Conservation (phyloP, 2,113 vertebrate species). For the Pipra filicauda region DNA sequence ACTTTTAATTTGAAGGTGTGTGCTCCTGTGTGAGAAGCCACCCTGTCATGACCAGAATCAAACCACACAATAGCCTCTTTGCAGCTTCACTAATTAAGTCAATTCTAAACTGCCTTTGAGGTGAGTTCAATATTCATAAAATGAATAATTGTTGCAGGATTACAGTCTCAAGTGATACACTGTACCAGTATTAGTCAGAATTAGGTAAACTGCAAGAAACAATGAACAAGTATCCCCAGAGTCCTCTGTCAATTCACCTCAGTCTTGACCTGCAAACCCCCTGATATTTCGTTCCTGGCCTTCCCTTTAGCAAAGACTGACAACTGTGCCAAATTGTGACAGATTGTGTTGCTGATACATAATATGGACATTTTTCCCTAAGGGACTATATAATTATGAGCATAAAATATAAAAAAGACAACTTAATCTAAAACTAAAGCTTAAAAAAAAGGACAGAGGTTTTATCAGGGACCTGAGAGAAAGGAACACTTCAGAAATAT, state of each 20-base stretch:
- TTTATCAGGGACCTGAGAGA: neutral
- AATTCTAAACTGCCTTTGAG: neutral
- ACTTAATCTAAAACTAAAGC: neutral
- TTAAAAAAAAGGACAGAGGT: neutral
- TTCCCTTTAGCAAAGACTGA: neutral
- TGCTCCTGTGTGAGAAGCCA: neutral
- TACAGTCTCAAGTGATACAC: neutral
- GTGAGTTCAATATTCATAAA: neutral
- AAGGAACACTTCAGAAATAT: neutral
- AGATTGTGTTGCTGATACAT: neutral
- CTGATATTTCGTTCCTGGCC: neutral
- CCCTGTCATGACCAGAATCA: neutral
- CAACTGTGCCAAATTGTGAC: slow-evolving; percentile 18
- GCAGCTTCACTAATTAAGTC: neutral
- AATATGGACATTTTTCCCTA: neutral
- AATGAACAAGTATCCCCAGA: neutral
- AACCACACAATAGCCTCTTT: neutral
- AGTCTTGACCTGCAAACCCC: neutral
- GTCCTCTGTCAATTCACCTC: neutral
- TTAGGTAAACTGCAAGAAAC: neutral
- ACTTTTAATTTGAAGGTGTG: neutral
- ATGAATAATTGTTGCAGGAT: neutral
- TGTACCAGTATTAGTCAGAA: neutral
- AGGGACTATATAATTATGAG: neutral
- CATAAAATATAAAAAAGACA: neutral